Base-by-base conservation (phyloP, 1,140 invertebrate genomes). In the Cotesia chilonis region DNA sequence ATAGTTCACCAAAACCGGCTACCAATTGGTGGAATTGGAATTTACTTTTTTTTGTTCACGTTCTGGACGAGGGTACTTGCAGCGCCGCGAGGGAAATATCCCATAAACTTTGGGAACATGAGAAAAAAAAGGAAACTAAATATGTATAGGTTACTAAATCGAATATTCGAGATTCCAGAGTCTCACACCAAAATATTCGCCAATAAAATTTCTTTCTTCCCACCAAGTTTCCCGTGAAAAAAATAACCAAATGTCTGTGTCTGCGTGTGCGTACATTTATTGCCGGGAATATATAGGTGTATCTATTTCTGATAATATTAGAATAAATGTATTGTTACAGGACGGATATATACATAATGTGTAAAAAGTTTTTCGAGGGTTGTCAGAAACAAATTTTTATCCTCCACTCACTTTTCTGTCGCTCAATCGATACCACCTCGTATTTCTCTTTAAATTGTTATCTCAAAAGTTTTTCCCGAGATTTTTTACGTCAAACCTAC, bases 141-240 rank as follows among this genome's bases (percentile, higher is more conserved):
- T 35, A n/a, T 36, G 37, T 59, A 59, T 57, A n/a, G 3, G 14
- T 60, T 41, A 59, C 55, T 41, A 37, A 54, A 69, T 59, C 57
- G 68, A 69, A 69, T 69, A 60, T 54, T 59, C 36, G 37, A 69
- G n/a, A 69, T 69, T 69, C 68, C 68, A 41, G 7, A 17, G 65
- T 20, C 17, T 17, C n/a, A 4, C 54, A 9, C 3, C n/a, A 17
- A 57, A 17, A 57, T 57, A 57, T 28, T 54, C 47, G 36, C 28
- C 57, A 20, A 60, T 69, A 69, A 69, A 54, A 60, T 69, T 55
- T 59, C 35, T 63, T 37, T 10, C 6, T 9, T 7, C 17, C 28
- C 9, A 57, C 7, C 5, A 20, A n/a, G 54, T 47, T 47, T 6
- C 5, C 10, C 6, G 41, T 47, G 10, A 9, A 47, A 7, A 41